Conservation (phyloP, 2,113 vertebrate genomes). For the Gymnocephalus cernua region DNA sequence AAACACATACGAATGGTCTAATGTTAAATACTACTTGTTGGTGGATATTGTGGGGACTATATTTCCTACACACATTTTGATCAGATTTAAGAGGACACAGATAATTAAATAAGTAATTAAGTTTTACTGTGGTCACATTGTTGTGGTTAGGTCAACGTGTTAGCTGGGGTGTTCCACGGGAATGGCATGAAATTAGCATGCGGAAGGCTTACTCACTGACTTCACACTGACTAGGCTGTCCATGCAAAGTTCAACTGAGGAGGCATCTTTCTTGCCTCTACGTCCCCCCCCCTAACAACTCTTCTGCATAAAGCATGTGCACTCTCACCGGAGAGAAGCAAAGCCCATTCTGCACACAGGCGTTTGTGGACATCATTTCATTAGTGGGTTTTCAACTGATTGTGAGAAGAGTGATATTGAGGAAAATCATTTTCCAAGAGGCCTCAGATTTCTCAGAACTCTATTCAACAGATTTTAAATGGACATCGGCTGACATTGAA, state of each 20-base stretch:
- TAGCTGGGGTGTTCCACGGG: slow-evolving; percentile 14
- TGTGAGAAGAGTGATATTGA: slow-evolving; percentile 3
- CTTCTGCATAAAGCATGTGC: background rate
- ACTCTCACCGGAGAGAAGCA: background rate
- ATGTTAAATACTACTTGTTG: background rate
- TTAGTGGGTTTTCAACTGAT: background rate
- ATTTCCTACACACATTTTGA: background rate
- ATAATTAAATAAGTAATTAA: slow-evolving; percentile 17
- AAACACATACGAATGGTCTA: background rate
- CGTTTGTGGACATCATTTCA: slow-evolving; percentile 1
- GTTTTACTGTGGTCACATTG: slow-evolving; percentile 35
- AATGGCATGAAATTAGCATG: slow-evolving; percentile 65
- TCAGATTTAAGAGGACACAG: background rate
- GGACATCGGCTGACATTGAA: slow-evolving; percentile 4
- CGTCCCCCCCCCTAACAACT: background rate
- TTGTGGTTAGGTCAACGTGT: slow-evolving; percentile 48
- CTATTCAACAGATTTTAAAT: slow-evolving; percentile 12
- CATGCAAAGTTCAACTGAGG: slow-evolving; percentile 10
- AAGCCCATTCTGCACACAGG: background rate
- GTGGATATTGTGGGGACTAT: background rate
- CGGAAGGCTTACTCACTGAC: slow-evolving; percentile 38
- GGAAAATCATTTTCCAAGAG: background rate
- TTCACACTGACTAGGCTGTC: slow-evolving; percentile 12
- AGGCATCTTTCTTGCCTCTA: background rate
- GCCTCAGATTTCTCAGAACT: background rate